Conservation (phyloP, 2,113 vertebrate species). For the Scortum barcoo region DNA sequence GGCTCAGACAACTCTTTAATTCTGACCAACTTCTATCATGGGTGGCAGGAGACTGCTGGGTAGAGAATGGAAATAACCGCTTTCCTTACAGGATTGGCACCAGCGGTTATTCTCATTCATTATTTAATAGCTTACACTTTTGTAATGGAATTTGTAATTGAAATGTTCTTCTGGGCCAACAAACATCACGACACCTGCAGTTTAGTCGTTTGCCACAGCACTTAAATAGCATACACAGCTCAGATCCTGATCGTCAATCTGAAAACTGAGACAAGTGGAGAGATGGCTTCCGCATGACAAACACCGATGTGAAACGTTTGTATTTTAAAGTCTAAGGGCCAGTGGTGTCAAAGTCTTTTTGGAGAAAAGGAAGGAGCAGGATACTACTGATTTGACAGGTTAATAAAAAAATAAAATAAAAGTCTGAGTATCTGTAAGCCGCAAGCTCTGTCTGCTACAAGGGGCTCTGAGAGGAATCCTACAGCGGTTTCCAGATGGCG, state of each 20-base stretch:
- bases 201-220: neutral
- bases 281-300: neutral
- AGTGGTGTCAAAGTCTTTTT: conserved; percentile 10
- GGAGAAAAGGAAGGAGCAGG: neutral
- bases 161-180: neutral
- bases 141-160: neutral
- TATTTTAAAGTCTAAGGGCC: neutral
- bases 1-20: neutral
- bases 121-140: neutral
- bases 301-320: neutral
- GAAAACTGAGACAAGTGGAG: neutral
- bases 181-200: neutral
- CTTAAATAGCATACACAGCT: neutral
- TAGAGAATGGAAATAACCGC: neutral
- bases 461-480: conserved; percentile 22
- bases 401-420: conserved; percentile 15
- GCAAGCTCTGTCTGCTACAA: conserved; percentile 16
- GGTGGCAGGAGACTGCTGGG: neutral
- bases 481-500: conserved; percentile 32
- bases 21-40: neutral
- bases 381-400: conserved; percentile 8
- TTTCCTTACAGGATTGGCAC: neutral
- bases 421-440: conserved; percentile 1
- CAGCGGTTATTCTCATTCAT: neutral
- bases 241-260: neutral